Base-by-base conservation (phyloP, 2,113 vertebrate species). In the Heptranchias perlo region DNA sequence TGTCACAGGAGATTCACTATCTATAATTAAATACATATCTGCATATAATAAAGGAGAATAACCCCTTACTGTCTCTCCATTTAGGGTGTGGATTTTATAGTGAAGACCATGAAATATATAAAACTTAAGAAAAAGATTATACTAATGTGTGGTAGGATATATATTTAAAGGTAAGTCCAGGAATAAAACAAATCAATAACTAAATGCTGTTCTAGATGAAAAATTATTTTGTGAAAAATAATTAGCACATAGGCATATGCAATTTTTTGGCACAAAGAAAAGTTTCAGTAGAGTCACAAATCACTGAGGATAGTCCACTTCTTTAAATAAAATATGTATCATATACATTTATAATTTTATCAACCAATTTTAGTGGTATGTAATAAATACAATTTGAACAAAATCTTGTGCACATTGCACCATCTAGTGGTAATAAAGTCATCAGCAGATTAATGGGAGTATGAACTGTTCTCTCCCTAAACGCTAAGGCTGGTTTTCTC, bases 391-490 rank as follows among this genome's bases (percentile, higher is more conserved):
- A 39, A 49, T 69, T 65, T 49, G 64, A 69, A 95, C 64, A 49
- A 49, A 67, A 95, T 49, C 47, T 47, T 69, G 39, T 95, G 94
- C 94, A 94, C 64, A 69, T 95, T 95, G n/a, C 47, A n/a, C 94
- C 94, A 95, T 95, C 94, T 95, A 69, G 94, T 73, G 94, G 94
- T 7, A 52, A 35, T 39, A 69, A 28, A 95, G 65, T 52, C 7
- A 67, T 52, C 23, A 69, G 25, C 13, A 16, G 0, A 16, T 64
- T 64, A 64, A 64, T 64, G 18, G 62, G 62, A 64, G 62, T 18
- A 6, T 3, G 25, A 21, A 25, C 21, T 4, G n/a, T 82, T 82
- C 21, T 39, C 69, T 82, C 35, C 39, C 14, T 11, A 39, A 47
- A 47, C 44, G 23, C 39, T 5, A 14, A 84, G 18, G 39, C 3